Evolutionary conservation across 2,113 vertebrate species (phyloP).

Genomic region (Crotophaga sulcirostris): DNA sequence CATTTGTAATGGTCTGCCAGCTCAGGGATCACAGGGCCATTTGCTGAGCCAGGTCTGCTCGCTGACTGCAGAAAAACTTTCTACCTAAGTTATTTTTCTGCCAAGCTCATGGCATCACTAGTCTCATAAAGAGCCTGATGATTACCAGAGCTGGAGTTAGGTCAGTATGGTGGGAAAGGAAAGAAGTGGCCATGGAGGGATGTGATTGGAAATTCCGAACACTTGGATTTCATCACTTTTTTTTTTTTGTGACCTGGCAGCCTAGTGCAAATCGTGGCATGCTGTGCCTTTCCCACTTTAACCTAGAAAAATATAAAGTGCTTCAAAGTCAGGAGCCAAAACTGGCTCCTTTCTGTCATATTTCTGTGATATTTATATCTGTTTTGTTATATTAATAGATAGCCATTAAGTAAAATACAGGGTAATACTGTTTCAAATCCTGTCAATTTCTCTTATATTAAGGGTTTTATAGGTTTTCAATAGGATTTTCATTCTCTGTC

Average conservation of each 20-base stretch:
- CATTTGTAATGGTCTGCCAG: background rate
- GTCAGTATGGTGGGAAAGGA: background rate
- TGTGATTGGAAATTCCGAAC: background rate
- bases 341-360: background rate
- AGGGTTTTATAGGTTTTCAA: background rate
- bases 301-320: background rate
- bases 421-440: background rate
- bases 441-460: background rate
- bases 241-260: background rate
- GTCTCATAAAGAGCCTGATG: background rate
- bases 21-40: background rate
- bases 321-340: background rate
- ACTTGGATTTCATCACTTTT: background rate
- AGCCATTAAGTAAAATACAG: background rate
- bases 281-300: background rate
- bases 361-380: background rate
- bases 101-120: background rate
- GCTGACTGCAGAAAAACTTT: background rate
- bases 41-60: background rate
- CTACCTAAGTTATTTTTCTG: background rate
- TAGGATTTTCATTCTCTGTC: background rate
- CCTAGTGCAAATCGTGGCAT: accelerated
- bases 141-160: background rate
- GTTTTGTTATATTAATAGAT: background rate
- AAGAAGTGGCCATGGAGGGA: background rate